Conservation (phyloP, 2,888 invertebrate species). For the Phengaris alcon region DNA sequence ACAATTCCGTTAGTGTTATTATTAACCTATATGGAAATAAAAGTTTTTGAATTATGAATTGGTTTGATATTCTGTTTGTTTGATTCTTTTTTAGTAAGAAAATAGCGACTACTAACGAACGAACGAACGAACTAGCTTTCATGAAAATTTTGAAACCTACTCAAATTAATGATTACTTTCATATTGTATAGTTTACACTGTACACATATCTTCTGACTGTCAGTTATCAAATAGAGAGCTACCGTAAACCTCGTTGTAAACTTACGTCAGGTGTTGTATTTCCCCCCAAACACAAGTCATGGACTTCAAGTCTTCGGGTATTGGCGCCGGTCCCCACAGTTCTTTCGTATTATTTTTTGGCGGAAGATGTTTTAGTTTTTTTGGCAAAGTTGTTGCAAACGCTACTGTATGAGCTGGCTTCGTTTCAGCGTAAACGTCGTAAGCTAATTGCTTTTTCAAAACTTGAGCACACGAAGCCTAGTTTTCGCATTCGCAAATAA, state of each 20-base stretch:
- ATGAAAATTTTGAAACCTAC: too few relatives aligned
- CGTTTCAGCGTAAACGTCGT: conserved; percentile 72
- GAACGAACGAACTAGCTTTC: too few relatives aligned
- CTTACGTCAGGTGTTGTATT: conserved; percentile 80
- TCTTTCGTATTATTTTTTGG: conserved; percentile 74
- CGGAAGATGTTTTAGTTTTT: conserved; percentile 71
- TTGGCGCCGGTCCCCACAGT: conserved; percentile 77
- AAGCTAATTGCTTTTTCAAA: conserved; percentile 69
- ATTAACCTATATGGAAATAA: too few relatives aligned
- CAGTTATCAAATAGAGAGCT: too few relatives aligned
- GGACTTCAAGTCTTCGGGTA: conserved; percentile 77
- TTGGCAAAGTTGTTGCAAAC: conserved; percentile 75
- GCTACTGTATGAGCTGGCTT: conserved; percentile 68
- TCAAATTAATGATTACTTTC: too few relatives aligned
- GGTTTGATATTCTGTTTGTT: background rate
- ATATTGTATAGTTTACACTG: too few relatives aligned
- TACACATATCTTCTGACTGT: too few relatives aligned
- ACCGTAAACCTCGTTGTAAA: background rate
- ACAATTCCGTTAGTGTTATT: too few relatives aligned
- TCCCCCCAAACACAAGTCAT: conserved; percentile 83
- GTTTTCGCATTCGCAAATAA: conserved; percentile 29
- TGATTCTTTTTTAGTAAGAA: too few relatives aligned
- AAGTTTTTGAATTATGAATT: too few relatives aligned
- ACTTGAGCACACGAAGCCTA: conserved; percentile 70
- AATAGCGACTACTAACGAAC: too few relatives aligned